Evolutionary conservation across 2,797 vertebrate genomes (phyloP), one percentile per base, ranked within the genome.

Genomic region (Clarias platycephalus): DNA sequence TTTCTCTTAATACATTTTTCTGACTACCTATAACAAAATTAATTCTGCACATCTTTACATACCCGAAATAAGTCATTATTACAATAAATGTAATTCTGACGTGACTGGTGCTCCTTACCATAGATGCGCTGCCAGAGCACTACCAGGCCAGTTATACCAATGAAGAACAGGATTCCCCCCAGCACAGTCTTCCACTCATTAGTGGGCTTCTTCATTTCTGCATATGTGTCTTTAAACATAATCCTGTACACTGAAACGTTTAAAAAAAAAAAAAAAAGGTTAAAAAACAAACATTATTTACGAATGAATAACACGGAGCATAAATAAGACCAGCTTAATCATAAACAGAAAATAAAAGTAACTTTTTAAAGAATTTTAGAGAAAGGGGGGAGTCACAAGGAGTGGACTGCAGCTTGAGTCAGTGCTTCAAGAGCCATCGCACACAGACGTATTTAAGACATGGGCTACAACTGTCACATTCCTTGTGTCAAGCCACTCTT

Each of bases 171-270:
- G 77, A 95, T 80, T 0, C 92, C 92, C 0, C 94, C 97, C 0
- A 95, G 0, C 26, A 97, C 95, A 0, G 95, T 96, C 91, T 96
- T 97, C 97, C 96, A 97, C 81, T 97, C 95, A 0, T 64, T 86
- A 6, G 92, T 84, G 0, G 86, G 86, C 71, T 84, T 88, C 82
- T 92, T 95, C 95, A 97, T 97, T 92, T 97, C 96, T 0, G 95
- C 89, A 10, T 93, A 96, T 2, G 93, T 96, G 87, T 94, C 84
- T 0, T 87, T 82, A 91, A 96, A 97, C 84, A 82, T 88, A 28
- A 97, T 82, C 66, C 94, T 93, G 86, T 97, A 97, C 90, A 97
- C 96, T 44, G 31, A 70, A 58, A 40, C 2, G 10, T 12, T 0
- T 31, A 31, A 31, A 12, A 6, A 24, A 58, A 13, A 62, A 13